Evolutionary conservation across 1,140 invertebrate genomes (phyloP).

Genomic region (Ceratina japonica): DNA sequence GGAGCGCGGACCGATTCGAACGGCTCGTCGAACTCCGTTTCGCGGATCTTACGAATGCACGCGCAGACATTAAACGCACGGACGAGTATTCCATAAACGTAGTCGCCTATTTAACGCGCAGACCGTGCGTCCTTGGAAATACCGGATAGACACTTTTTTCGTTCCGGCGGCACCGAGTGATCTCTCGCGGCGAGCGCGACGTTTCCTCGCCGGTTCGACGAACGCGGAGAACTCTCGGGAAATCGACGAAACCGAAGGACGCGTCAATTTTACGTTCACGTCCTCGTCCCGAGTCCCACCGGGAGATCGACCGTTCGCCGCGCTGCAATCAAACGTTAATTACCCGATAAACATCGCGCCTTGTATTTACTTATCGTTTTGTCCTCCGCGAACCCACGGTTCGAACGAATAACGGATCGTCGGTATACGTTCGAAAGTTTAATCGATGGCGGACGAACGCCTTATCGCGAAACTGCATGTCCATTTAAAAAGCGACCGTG

Average conservation of each 20-base stretch:
- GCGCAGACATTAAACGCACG: conserved; percentile 17
- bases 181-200: neutral
- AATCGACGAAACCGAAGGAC: no score
- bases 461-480: no score
- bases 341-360: conserved; percentile 33
- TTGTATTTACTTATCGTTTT: conserved; percentile 47
- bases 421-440: neutral
- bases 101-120: conserved; percentile 12
- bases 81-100: conserved; percentile 38
- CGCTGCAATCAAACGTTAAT: conserved; percentile 41
- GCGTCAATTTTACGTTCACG: neutral
- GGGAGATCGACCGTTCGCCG: conserved; percentile 24
- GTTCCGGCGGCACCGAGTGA: neutral
- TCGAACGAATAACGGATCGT: conserved; percentile 21
- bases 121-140: neutral
- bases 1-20: conserved; percentile 17
- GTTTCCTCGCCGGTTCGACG: neutral
- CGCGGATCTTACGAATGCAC: conserved; percentile 33
- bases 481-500: neutral
- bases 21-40: conserved; percentile 30
- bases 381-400: conserved; percentile 11
- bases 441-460: no score
- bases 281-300: neutral
- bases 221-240: no score
- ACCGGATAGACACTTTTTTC: conserved; percentile 3